A percentile compares a stretch with the other conserved stretches of the same genome.
Evolutionary conservation across 2,113 vertebrate species (phyloP).

Genomic region (Oplegnathus fasciatus): DNA sequence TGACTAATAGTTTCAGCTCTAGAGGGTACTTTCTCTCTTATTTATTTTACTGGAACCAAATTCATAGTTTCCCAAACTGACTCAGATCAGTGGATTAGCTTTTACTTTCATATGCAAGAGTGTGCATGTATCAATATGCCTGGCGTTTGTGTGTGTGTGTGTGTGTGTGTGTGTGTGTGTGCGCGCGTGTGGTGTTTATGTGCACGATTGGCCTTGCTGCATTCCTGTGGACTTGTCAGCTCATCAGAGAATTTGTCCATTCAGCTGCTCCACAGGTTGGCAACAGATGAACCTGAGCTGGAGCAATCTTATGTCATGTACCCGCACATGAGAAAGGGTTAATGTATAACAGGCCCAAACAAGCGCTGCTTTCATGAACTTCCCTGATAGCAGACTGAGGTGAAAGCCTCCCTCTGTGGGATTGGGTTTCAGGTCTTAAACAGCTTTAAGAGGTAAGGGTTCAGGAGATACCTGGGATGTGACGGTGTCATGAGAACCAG

Average conservation of each 20-base stretch:
- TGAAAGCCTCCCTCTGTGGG: slow-evolving; percentile 55
- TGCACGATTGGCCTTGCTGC: neutral
- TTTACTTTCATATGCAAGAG: slow-evolving; percentile 15
- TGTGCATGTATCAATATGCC: neutral
- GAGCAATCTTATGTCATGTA: neutral
- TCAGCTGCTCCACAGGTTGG: slow-evolving; percentile 21
- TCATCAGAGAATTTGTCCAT: slow-evolving; percentile 20
- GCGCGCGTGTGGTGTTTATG: neutral
- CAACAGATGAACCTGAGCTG: slow-evolving; percentile 2
- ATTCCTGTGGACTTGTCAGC: slow-evolving; percentile 15
- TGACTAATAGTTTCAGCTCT: neutral
- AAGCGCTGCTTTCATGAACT: slow-evolving; percentile 72
- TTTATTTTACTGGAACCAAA: neutral
- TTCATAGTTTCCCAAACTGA: neutral
- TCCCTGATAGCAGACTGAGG: slow-evolving; percentile 65
- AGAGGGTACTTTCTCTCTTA: slow-evolving; percentile 3
- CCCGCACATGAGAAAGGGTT: slow-evolving; percentile 57
- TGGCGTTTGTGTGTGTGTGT: neutral
- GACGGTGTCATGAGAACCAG: slow-evolving; percentile 45
- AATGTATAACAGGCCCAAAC: slow-evolving; percentile 81
- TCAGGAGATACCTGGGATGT: slow-evolving; percentile 37
- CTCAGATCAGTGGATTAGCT: neutral
- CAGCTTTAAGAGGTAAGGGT: slow-evolving; percentile 28
- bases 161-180: neutral
- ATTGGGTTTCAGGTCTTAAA: slow-evolving; percentile 69